Base-by-base conservation (phyloP, 2,888 invertebrate species). In the Hedya salicella region DNA sequence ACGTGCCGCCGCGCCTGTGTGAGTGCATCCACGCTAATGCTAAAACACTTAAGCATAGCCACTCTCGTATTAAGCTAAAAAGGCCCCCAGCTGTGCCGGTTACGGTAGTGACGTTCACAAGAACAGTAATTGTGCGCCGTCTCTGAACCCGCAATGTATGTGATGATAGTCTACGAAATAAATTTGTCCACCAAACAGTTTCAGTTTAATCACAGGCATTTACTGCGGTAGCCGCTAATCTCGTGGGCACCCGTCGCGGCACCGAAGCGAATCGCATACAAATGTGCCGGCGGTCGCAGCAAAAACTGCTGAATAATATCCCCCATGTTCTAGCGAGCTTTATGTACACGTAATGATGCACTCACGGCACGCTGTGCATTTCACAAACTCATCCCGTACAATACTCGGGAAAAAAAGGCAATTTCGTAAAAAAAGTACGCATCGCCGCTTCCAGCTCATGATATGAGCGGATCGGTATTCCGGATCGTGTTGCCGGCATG, bases 261-360 rank as follows among this genome's bases (percentile, higher is more conserved):
- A 82, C 84, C 83, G 81, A 79, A 86, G 86, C 87, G 88, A 84
- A 89, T 86, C 85, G 87, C 87, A 89, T 89, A 89, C 88, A 89
- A 90, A 90, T 88, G 86, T 81, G 80, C 84, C 84, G 79, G 76
- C 78, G 78, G 79, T 75, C 77, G 75, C 73, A 72, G 84, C 82
- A 89, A 89, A 89, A 89, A 90, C 83, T 86, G 86, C 87, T 88
- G 87, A 87, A 86, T 88, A 89, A 90, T 85, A 85, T 85, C 82
- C 83, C 82, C 81, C 81, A 80, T 79, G 76, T 80, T 83, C 79
- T 80, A 82, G 72, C 75, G 77, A 77, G 78, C 80, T 85, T 82
- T 85, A 83, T 83, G 80, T 82, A 76, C 82, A 81, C 81, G 78
- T 83, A 87, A 88, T 87, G 80, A 86, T 84, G 83, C 77, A 88